Conservation (phyloP, 2,888 invertebrate species). For the Drosophila histrio region DNA sequence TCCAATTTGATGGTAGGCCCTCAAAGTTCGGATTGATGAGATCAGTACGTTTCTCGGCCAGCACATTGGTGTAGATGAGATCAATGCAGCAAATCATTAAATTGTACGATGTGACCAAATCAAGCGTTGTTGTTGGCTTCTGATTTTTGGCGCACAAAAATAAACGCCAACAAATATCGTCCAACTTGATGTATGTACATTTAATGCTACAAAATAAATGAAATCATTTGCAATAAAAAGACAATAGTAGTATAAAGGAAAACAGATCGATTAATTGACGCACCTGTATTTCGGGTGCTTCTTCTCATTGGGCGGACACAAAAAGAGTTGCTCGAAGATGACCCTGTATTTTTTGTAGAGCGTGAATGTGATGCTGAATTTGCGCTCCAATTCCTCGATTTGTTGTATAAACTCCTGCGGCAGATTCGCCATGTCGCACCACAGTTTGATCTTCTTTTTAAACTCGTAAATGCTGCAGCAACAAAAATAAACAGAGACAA, state of each 20-base stretch:
- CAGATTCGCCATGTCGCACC: conserved; percentile 97
- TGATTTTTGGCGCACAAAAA: conserved; percentile 95
- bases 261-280: too few species aligned
- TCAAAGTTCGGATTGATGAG: conserved; percentile 92
- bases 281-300: conserved; percentile 83
- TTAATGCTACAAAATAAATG: conserved; percentile 32
- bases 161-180: conserved; percentile 97
- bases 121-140: conserved; percentile 93
- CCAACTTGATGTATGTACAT: conserved; percentile 92
- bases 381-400: conserved; percentile 93
- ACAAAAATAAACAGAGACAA: neutral
- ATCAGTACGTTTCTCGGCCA: conserved; percentile 91
- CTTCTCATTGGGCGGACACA: conserved; percentile 85
- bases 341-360: conserved; percentile 96
- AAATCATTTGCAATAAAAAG: too few species aligned
- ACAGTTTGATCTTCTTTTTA: conserved; percentile 96
- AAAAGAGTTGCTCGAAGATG: conserved; percentile 94
- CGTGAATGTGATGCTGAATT: conserved; percentile 97
- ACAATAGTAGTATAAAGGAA: too few species aligned
- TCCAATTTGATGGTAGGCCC: conserved; percentile 91
- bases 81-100: conserved; percentile 95
- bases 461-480: conserved; percentile 93
- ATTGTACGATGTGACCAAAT: conserved; percentile 97
- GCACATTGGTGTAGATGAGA: conserved; percentile 94
- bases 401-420: conserved; percentile 92